Base-by-base conservation (phyloP, 2,888 invertebrate genomes). In the Eilema sororculum region DNA sequence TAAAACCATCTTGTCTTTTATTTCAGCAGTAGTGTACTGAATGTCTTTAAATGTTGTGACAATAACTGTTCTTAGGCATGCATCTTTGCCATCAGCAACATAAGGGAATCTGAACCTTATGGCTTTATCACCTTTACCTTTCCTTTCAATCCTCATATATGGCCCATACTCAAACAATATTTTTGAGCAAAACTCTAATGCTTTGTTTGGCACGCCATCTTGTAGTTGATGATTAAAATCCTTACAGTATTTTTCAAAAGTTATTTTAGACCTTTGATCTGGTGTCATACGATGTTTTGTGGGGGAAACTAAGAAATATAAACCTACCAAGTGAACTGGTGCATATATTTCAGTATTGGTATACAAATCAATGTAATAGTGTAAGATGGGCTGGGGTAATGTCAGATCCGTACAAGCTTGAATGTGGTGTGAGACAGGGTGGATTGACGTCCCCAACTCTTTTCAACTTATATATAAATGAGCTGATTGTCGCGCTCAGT, bases 101-200 rank as follows among this genome's bases (percentile, higher is more conserved):
- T 61, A 61, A 0, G 37, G 37, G 13, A 61, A 61, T 13, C 22
- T 24, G 8, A 63, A 63, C 20, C 63, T 63, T 0, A 46, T 63
- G 0, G 63, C 63, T 9, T 63, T 63, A 10, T 41, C 63, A 1
- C 46, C 63, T 10, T 63, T 63, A 3, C 22, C n/a, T 25, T 63
- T 63, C 2, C 46, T n/a, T 46, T 63, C 63, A 16, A 22, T 9
- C 20, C 63, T 63, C 16, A 63, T 63, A 8, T 46, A 63, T 22
- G 63, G 63, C 2, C 63, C 63, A 63, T 46, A 63, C n/a, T 63
- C 63, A 20, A 63, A 63, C 1, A 63, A 24, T 8, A 63, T 25
- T n/a, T 63, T 63, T 0, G 63, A 46, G 20, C 24, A 37, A 13
- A 63, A 63, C 22, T 63, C 63, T 3, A 63, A 3, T 3, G 63